Evolutionary conservation across 2,888 invertebrate species (phyloP).

Genomic region (Cephus pulcher): DNA sequence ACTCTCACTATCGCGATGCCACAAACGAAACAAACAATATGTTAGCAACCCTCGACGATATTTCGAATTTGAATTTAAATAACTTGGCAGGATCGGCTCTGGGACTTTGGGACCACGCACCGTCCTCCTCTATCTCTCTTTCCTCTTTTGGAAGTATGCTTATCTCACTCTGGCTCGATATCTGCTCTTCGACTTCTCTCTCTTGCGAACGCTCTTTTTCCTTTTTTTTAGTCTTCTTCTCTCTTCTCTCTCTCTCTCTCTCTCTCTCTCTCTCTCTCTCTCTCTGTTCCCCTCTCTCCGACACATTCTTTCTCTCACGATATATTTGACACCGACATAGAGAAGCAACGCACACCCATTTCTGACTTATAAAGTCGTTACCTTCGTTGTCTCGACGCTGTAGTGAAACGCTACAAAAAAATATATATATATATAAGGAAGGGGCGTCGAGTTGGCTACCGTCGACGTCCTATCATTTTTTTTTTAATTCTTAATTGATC

Average conservation of each 20-base stretch:
- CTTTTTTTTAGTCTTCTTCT: constrained; percentile 19
- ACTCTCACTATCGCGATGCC: constrained; percentile 26
- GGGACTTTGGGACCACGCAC: constrained; percentile 65
- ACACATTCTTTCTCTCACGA: constrained; percentile 31
- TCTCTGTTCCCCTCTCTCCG: constrained; percentile 5
- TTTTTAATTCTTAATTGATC: constrained; percentile 58
- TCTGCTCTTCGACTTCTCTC: constrained; percentile 51
- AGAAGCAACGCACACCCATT: constrained; percentile 17
- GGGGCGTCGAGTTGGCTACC: background rate
- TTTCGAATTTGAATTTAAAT: constrained; percentile 68
- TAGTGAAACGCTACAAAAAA: background rate
- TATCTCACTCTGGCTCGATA: background rate
- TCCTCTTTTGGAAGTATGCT: background rate
- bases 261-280: constrained; percentile 15
- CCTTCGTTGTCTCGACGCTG: constrained; percentile 22
- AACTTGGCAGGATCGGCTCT: constrained; percentile 67
- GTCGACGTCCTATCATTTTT: constrained; percentile 25
- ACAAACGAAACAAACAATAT: constrained; percentile 67
- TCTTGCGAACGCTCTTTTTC: constrained; percentile 27
- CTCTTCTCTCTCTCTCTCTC: constrained; percentile 9
- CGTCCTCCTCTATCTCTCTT: constrained; percentile 41
- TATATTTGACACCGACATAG: constrained; percentile 27
- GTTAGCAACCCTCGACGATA: constrained; percentile 67
- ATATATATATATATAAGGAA: background rate
- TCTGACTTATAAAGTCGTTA: constrained; percentile 52